These are phyloP conservation scores for Mionectes macconnelli DNA, from an alignment of 2,113 vertebrate genomes.

Conservation along the genomic window DNA sequence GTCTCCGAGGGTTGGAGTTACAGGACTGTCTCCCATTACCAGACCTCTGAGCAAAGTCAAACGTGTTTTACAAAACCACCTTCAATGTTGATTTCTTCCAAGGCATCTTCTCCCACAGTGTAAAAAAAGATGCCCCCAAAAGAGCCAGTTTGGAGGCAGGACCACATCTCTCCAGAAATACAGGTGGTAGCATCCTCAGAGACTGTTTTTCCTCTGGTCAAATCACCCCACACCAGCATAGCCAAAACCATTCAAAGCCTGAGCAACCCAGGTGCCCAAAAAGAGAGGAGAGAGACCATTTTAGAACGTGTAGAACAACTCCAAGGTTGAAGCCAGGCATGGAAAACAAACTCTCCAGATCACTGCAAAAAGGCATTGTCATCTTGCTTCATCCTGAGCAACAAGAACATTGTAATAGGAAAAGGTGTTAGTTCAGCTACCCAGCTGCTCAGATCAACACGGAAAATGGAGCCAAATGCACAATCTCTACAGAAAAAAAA, in stretches of 20 bases:
- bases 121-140: neutral
- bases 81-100: neutral
- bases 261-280: neutral
- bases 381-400: neutral
- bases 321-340: neutral
- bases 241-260: neutral
- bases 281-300: neutral
- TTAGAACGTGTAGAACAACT: neutral
- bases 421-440: neutral
- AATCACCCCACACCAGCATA: neutral
- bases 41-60: neutral
- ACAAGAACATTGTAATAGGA: neutral
- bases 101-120: neutral
- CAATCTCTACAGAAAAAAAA: neutral
- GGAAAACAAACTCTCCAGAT: neutral
- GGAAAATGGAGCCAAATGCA: neutral
- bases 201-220: neutral
- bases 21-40: neutral
- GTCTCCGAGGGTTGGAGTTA: accelerated
- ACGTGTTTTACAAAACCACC: neutral
- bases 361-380: neutral
- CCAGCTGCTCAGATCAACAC: neutral
- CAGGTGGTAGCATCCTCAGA: neutral
- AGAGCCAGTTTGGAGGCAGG: neutral
- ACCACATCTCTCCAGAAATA: neutral